Conservation (phyloP, 2,888 invertebrate genomes). For the Drosophila dives region DNA sequence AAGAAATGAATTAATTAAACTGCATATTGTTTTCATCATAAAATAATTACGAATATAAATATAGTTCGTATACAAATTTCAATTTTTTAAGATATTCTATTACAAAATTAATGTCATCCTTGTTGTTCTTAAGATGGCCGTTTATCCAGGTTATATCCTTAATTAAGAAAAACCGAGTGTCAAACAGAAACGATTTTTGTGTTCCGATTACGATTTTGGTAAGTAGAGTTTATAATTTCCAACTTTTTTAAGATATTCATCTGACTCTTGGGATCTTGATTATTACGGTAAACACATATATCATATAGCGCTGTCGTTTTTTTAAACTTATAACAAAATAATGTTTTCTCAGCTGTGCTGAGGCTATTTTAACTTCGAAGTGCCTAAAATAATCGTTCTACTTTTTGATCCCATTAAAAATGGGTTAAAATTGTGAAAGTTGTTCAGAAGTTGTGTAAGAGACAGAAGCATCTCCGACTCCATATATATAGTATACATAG, state of each 20-base stretch:
- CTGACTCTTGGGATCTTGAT: not conserved
- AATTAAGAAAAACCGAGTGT: accelerated
- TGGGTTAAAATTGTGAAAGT: not conserved
- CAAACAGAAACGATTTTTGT: not conserved
- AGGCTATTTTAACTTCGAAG: not conserved
- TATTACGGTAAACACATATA: accelerated
- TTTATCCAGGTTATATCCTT: not conserved
- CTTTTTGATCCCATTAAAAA: not conserved
- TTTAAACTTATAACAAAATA: not conserved
- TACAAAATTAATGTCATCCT: not conserved
- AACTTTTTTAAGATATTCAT: not conserved
- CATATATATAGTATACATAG: not conserved
- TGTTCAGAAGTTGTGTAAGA: not conserved
- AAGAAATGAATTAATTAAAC: not conserved
- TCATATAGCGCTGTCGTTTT: accelerated
- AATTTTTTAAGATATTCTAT: not conserved
- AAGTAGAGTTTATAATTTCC: not conserved
- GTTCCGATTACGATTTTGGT: not conserved
- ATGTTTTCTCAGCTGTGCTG: too few species aligned
- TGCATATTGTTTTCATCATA: not conserved
- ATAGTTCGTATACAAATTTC: not conserved
- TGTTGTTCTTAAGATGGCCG: not conserved
- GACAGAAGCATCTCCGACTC: not conserved
- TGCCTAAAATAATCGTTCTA: not conserved
- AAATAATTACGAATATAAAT: not conserved